Evolutionary conservation across 2,113 vertebrate species (phyloP).

Genomic region (Phycodurus eques): DNA sequence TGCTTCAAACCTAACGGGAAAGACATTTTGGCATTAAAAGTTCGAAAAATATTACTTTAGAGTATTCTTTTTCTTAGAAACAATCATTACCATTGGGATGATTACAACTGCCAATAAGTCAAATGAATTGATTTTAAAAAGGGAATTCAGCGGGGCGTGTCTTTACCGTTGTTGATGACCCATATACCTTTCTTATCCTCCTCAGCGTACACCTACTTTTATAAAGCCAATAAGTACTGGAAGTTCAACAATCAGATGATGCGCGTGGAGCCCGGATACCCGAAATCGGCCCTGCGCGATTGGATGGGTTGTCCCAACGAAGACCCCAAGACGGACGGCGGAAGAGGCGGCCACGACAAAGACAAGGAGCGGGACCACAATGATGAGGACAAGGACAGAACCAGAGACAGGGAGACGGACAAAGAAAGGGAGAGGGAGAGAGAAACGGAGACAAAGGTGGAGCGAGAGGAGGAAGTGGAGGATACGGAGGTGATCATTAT

Average conservation of each 20-base stretch:
- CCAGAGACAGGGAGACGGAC: constrained; percentile 35
- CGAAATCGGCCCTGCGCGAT: constrained; percentile 84
- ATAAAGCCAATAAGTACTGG: constrained; percentile 91
- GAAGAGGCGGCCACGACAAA: constrained; percentile 59
- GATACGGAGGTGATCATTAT: constrained; percentile 82
- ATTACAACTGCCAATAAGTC: too few relatives aligned
- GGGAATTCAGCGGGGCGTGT: too few relatives aligned
- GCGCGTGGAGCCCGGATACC: constrained; percentile 85
- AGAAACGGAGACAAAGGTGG: constrained; percentile 8
- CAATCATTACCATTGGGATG: too few relatives aligned
- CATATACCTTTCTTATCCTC: not conserved
- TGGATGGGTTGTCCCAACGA: constrained; percentile 83
- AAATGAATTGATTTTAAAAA: too few relatives aligned
- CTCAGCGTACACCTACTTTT: constrained; percentile 87
- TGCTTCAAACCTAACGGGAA: too few relatives aligned
- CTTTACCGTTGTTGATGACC: too few relatives aligned
- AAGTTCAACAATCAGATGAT: constrained; percentile 90
- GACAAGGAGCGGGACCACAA: constrained; percentile 49
- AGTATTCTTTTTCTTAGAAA: too few relatives aligned
- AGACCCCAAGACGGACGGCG: constrained; percentile 69
- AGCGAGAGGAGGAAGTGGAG: constrained; percentile 19
- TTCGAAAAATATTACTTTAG: too few relatives aligned
- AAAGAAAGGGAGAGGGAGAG: constrained; percentile 30
- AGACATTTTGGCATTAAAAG: too few relatives aligned
- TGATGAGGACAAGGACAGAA: constrained; percentile 46